Evolutionary conservation across 2,888 invertebrate species (phyloP), one percentile per base, ranked within the genome.

Genomic region (Philhelius pedissequus): DNA sequence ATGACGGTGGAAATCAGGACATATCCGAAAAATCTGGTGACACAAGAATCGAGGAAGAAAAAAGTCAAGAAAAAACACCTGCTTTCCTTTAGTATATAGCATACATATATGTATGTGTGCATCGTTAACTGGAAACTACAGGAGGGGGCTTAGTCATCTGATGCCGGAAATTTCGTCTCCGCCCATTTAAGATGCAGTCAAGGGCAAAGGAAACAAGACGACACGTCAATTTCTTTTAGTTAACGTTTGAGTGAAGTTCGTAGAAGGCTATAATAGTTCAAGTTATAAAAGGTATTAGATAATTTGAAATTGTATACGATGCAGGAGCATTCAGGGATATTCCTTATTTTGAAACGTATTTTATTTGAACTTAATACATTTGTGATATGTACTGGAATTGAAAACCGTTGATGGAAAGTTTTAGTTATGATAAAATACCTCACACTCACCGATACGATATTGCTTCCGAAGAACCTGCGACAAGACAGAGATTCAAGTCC

Each of bases 51-150:
- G n/a, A 58, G 40, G n/a, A 40, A n/a, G 35, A 32, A 15, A 32
- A 4, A 25, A 60, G 27, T 6, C 38, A 40, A 45, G 38, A 32
- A 11, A 58, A 32, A 62, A 35, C 25, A 9, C 20, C 50, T 43
- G 25, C 52, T n/a, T n/a, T n/a, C n/a, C 20, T 70, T 76, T 76
- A 58, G 70, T 80, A 71, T 81, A 52, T 66, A 15, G 52, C 71
- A 81, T 70, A 76, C 70, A 81, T 81, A 76, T 81, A 76, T 66
- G 81, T 71, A 81, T 76, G 75, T 81, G 81, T 66, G 81, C 76
- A 81, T 76, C 81, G 70, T 81, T 81, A 66, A 81, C 71, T 58
- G 60, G 60, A 45, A 60, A 68, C 66, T 60, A 52, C 52, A 52
- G 60, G 9, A 40, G 15, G 22, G 15, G 27, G 11, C 43, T 70